Base-by-base conservation (phyloP, 2,797 vertebrate genomes). In the Amblyopsis hoosieri region DNA sequence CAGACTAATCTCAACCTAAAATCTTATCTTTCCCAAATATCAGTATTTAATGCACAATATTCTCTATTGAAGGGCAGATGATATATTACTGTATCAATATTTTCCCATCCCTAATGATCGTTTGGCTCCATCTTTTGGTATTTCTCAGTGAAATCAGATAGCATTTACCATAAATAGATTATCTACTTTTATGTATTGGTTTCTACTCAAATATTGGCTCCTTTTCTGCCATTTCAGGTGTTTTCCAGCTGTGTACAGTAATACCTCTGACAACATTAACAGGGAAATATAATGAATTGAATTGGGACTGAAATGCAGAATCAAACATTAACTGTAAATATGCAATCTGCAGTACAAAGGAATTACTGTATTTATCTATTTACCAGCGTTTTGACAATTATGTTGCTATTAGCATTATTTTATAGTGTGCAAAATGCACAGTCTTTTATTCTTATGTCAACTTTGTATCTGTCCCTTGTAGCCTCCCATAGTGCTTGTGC, bases 401-500 rank as follows among this genome's bases (percentile, higher is more conserved):
- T 51, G 3, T 50, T 54, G 12, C 60, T 8, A 42, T 42, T 57
- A n/a, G 64, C 12, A 45, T 42, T 54, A 29, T 15, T 2, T 15
- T 49, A 12, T 11, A 63, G 23, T 19, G 12, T 14, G n/a, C 31
- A 19, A 0, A 0, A 29, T 2, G 5, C 69, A 37, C 33, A 42
- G 9, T 42, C 1, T 29, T 29, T 29, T 29, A 29, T 42, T 42
- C 37, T 42, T 42, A 37, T 37, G 37, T 10, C 37, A 42, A 10
- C 62, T 46, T 23, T 23, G 45, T 19, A 31, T 19, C 9, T 45
- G 12, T 61, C 75, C 80, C 74, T 54, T 71, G 78, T 88, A 91
- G 84, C 89, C 95, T 83, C 86, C 95, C 2, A 85, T 97, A 87
- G 89, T 85, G n/a, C 89, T 94, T 29, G 81, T 91, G 31, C 89